phyloP scores from a whole-genome alignment of 2,113 vertebrate species.

The Podiceps cristatus region DNA sequence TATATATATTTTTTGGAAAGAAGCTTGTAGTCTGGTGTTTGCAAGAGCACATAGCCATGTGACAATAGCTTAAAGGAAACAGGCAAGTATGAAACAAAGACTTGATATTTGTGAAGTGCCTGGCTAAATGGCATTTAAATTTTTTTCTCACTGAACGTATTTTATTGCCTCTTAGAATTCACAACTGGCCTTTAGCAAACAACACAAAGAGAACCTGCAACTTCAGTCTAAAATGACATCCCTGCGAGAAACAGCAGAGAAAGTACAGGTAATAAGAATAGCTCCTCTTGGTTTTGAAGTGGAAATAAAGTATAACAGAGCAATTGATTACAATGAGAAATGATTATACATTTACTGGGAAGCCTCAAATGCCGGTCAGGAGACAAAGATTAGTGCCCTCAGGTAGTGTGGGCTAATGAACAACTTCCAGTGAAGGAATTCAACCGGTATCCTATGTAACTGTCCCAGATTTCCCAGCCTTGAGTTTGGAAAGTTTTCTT shows the following conservation, averaged over 20 bases:
- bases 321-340: background rate
- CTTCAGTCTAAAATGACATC: conserved; percentile 59
- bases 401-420: background rate
- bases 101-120: background rate
- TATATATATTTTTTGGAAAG: background rate
- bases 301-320: background rate
- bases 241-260: conserved; percentile 69
- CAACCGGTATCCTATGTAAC: background rate
- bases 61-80: background rate
- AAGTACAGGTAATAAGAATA: conserved; percentile 69
- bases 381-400: background rate
- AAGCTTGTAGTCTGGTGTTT: background rate
- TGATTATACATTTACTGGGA: background rate
- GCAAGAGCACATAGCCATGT: background rate
- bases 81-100: background rate
- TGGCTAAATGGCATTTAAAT: background rate
- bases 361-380: background rate
- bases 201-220: conserved; percentile 68
- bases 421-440: background rate
- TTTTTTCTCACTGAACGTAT: background rate
- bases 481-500: background rate
- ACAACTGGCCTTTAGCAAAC: conserved; percentile 64
- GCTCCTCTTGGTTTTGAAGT: background rate
- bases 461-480: background rate
- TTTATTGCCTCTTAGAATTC: conserved; percentile 50